These are phyloP conservation scores for Nesogale talazaci DNA, from an alignment of 2,113 vertebrate species.

Conservation along the genomic window DNA sequence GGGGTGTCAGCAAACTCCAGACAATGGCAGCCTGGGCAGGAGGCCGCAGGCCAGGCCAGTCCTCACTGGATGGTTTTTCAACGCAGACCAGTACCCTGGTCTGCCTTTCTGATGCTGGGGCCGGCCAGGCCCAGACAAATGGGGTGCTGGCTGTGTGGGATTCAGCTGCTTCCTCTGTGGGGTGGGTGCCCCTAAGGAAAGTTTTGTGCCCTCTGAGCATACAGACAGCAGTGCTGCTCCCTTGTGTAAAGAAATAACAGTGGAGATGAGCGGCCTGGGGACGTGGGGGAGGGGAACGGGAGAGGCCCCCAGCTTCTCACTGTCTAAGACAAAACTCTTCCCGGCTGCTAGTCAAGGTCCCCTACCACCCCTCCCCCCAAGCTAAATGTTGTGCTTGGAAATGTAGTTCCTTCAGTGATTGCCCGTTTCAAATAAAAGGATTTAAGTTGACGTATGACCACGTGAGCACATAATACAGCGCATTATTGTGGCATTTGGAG, in stretches of 20 bases:
- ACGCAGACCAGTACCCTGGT: constrained; percentile 65
- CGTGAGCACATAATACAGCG: constrained; percentile 96
- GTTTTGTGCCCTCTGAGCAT: constrained; percentile 66
- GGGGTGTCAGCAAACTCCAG: constrained; percentile 88
- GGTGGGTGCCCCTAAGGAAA: constrained; percentile 73
- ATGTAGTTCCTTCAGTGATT: constrained; percentile 94
- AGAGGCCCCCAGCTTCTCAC: constrained; percentile 34
- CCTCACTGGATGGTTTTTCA: constrained; percentile 79
- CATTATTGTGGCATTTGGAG: constrained; percentile 96
- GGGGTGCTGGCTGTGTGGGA: constrained; percentile 38
- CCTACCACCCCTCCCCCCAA: constrained; percentile 56
- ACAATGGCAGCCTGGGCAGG: constrained; percentile 85
- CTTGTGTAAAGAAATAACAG: constrained; percentile 76
- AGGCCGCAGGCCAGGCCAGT: constrained; percentile 79
- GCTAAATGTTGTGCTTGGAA: constrained; percentile 84
- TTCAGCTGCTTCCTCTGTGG: constrained; percentile 49
- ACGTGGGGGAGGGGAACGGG: background rate
- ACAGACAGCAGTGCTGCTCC: constrained; percentile 63
- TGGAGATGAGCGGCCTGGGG: constrained; percentile 19
- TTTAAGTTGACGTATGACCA: constrained; percentile 99
- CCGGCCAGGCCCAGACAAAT: constrained; percentile 54
- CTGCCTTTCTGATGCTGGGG: constrained; percentile 75
- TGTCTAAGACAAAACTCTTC: constrained; percentile 75
- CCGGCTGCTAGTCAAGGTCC: constrained; percentile 73
- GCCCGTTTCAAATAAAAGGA: constrained; percentile 97